Percentiles rank a stretch among this genome's conserved stretches.
Evolutionary conservation across 2,113 vertebrate species (phyloP).

Genomic region (Oreochromis spilurus): DNA sequence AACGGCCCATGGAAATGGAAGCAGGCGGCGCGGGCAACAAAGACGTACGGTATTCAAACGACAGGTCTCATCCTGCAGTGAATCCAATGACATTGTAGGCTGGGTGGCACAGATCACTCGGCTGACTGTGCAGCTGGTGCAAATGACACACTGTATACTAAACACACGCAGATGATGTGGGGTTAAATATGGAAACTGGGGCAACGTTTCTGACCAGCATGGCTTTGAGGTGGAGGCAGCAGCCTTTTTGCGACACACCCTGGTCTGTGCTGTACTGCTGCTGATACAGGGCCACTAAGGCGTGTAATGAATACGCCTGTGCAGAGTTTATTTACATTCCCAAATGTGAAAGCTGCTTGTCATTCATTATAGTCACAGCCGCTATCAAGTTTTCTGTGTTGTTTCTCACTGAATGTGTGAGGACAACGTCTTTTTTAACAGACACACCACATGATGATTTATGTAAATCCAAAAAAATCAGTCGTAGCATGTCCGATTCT

Average conservation of each 20-base stretch:
- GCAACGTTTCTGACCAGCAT: slow-evolving; percentile 22
- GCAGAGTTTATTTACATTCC: neutral
- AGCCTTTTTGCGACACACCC: slow-evolving; percentile 54
- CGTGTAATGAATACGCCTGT: neutral
- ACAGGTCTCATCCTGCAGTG: neutral
- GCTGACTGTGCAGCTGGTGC: neutral
- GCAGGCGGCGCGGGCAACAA: neutral
- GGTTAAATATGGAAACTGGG: slow-evolving; percentile 57
- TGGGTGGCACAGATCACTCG: neutral
- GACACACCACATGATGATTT: neutral
- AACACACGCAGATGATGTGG: slow-evolving; percentile 2
- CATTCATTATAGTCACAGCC: neutral
- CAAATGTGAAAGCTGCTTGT: neutral
- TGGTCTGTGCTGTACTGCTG: neutral
- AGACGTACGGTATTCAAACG: neutral
- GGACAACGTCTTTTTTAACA: neutral
- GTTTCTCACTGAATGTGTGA: neutral
- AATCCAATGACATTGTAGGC: neutral
- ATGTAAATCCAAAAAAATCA: neutral
- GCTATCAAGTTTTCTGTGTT: neutral
- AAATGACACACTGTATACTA: neutral
- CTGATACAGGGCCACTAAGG: neutral
- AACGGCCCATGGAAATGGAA: neutral
- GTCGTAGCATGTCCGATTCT: neutral
- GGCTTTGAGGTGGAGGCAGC: slow-evolving; percentile 49